Conservation (phyloP, 2,113 vertebrate genomes). For the Pomatostomus ruficeps region DNA sequence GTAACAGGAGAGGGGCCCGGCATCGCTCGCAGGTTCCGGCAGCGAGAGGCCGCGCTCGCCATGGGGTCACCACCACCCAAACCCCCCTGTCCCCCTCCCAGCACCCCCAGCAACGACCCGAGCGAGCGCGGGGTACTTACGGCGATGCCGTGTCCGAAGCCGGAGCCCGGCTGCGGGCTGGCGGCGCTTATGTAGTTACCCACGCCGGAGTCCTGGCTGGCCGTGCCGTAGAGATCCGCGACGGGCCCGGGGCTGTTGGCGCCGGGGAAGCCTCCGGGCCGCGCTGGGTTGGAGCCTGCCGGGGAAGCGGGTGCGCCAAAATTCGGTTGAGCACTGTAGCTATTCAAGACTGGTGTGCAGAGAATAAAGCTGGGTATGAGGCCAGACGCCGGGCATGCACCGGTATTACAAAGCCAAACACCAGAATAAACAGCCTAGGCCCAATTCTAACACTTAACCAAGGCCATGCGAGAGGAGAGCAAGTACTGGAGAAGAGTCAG, state of each 20-base stretch:
- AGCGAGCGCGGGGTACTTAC: constrained; percentile 75
- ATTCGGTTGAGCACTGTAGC: constrained; percentile 88
- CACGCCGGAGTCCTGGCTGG: constrained; percentile 96
- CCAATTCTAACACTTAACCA: constrained; percentile 83
- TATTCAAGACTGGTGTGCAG: constrained; percentile 87
- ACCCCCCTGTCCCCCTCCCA: fast-evolving
- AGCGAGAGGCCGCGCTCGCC: neutral
- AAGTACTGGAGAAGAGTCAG: constrained; percentile 79
- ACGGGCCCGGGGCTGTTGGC: constrained; percentile 96
- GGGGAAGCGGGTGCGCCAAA: constrained; percentile 84
- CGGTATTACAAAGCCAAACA: constrained; percentile 79
- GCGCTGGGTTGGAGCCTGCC: constrained; percentile 93
- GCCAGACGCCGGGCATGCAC: constrained; percentile 82
- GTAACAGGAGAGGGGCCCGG: neutral
- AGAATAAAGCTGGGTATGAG: constrained; percentile 86
- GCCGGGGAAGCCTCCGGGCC: constrained; percentile 93
- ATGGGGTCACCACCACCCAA: fast-evolving
- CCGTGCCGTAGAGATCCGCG: constrained; percentile 83
- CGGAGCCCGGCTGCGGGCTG: constrained; percentile 96
- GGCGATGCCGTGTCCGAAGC: constrained; percentile 95
- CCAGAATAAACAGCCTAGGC: constrained; percentile 79
- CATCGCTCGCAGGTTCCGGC: neutral
- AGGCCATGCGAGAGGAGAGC: constrained; percentile 84
- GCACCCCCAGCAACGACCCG: fast-evolving
- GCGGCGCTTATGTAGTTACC: constrained; percentile 99